Conservation (phyloP, 2,888 invertebrate genomes). For the Drosophila paranaensis region DNA sequence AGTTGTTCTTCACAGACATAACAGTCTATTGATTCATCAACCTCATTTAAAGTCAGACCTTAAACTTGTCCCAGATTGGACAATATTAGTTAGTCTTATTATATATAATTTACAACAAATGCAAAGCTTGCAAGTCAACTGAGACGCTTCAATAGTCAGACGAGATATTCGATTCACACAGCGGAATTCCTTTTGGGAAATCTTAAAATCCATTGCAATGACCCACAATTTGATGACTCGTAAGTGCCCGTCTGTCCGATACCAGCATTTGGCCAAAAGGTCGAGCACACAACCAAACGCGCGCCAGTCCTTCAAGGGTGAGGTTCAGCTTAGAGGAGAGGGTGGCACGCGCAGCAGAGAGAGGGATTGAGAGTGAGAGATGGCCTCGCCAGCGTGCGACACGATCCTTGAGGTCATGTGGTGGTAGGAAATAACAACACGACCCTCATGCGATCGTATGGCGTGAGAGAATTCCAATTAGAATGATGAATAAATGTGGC, state of each 20-base stretch:
- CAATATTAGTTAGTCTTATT: too few relatives aligned
- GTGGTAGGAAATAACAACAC: slow-evolving; percentile 49
- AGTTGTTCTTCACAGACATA: not conserved
- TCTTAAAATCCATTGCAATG: slow-evolving; percentile 42
- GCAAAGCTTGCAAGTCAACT: too few relatives aligned
- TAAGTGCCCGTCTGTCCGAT: slow-evolving; percentile 41
- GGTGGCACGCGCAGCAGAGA: slow-evolving; percentile 64
- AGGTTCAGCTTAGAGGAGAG: slow-evolving; percentile 31
- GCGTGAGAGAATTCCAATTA: slow-evolving; percentile 47
- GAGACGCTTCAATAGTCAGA: too few relatives aligned
- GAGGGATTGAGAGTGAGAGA: not conserved
- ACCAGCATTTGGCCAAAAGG: slow-evolving; percentile 80
- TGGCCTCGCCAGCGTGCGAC: slow-evolving; percentile 20
- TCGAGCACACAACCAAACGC: slow-evolving; percentile 50
- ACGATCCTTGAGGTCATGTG: slow-evolving; percentile 45
- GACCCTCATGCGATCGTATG: slow-evolving; percentile 81
- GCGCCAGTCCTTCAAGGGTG: slow-evolving; percentile 45
- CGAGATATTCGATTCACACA: not conserved
- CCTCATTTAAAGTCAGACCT: not conserved
- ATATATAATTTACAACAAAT: too few relatives aligned
- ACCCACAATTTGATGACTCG: slow-evolving; percentile 41
- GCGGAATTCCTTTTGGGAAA: slow-evolving; percentile 45
- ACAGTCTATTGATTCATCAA: not conserved
- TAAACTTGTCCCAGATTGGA: not conserved
- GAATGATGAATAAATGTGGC: slow-evolving; percentile 12